phyloP scores from a whole-genome alignment of 2,113 vertebrate species.

The Nycticorax nycticorax region DNA sequence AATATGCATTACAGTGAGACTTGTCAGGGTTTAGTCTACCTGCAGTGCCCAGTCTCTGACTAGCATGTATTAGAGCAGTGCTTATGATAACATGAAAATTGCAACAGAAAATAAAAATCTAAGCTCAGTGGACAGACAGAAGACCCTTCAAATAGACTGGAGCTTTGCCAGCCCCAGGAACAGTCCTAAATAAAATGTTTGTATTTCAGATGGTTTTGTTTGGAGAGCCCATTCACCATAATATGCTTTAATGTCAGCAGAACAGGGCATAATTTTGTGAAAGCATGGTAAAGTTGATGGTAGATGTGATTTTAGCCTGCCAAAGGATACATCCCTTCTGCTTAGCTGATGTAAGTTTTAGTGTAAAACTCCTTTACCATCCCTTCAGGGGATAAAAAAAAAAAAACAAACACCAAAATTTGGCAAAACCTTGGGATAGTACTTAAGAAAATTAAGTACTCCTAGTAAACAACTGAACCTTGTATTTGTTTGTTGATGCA shows the following conservation, averaged over 20 bases:
- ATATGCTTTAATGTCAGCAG: neutral
- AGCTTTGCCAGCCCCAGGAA: neutral
- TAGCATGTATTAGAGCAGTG: neutral
- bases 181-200: neutral
- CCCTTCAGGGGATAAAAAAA: neutral
- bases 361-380: neutral
- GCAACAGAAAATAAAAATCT: neutral
- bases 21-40: neutral
- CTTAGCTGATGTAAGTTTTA: neutral
- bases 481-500: neutral
- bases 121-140: neutral
- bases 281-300: neutral
- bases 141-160: neutral
- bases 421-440: neutral
- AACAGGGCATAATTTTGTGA: neutral
- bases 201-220: neutral
- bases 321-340: neutral
- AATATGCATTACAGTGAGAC: neutral
- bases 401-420: neutral
- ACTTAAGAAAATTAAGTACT: neutral
- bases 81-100: neutral
- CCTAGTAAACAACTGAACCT: neutral
- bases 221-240: neutral
- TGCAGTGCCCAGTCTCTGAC: neutral
- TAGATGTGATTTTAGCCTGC: neutral